Base-by-base conservation (phyloP, 2,888 invertebrate genomes). In the Scotopteryx bipunctaria region DNA sequence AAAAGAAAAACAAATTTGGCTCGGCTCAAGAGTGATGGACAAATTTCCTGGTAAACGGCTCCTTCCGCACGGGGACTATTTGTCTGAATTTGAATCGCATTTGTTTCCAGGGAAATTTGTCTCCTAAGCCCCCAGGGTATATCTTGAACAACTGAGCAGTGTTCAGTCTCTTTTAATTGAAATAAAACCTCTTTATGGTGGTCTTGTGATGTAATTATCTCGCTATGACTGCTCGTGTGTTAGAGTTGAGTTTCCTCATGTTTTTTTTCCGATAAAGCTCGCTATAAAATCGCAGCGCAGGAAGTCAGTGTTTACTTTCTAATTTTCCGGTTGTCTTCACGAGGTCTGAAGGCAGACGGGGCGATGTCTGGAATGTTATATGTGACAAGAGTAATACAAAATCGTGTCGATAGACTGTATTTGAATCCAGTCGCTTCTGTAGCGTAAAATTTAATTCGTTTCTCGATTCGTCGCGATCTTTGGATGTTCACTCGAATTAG, bases 21-120 rank as follows among this genome's bases (percentile, higher is more conserved):
- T 76, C 72, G 73, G 81, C 78, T 78, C 80, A 79, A 83, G 86
- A 88, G 76, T 89, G 86, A 89, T 87, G 85, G 85, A 85, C 84
- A 82, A 86, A 88, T 90, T 87, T 87, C 82, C 85, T 83, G 81
- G 87, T 83, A 88, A 88, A 83, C 84, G 83, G 83, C 79, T 82
- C 71, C 81, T 78, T 79, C 86, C 89, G 87, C 88, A 69, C 69
- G 49, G 89, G 89, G 88, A 87, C 88, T 86, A 88, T 88, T 89
- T 86, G 85, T 89, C 86, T 89, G 87, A 87, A 87, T 89, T 88
- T 88, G 86, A 88, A 88, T 88, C 86, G 83, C 87, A 87, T 88
- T 88, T 87, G 83, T 89, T 88, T 84, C 78, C 75, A 81, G 77
- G 76, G 78, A 83, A 86, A 88, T 87, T 89, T 86, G 87, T 87